phyloP scores from a whole-genome alignment of 2,797 vertebrate genomes.

The Poecile montanus region DNA sequence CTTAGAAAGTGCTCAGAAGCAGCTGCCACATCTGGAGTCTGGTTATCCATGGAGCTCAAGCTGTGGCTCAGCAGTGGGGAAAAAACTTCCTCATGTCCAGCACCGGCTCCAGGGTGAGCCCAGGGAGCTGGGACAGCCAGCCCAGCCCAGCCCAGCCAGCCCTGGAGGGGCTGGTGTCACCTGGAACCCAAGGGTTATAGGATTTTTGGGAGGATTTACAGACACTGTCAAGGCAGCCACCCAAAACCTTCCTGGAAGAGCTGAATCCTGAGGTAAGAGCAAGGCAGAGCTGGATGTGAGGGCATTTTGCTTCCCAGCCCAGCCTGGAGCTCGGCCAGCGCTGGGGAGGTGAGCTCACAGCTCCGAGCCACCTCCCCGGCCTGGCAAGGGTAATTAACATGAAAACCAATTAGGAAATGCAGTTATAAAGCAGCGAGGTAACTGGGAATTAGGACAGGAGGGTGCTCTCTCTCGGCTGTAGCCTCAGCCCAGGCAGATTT shows the following conservation, averaged over 20 bases:
- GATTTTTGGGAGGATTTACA: neutral
- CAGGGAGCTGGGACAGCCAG: neutral
- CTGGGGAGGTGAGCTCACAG: neutral
- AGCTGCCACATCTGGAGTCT: neutral
- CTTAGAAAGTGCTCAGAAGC: neutral
- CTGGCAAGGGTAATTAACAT: neutral
- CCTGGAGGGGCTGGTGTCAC: fast-evolving
- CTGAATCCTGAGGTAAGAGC: neutral
- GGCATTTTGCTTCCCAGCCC: neutral
- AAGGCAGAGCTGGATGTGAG: neutral
- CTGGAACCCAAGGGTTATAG: too few relatives aligned
- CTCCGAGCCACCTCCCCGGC: neutral
- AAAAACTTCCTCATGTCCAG: neutral
- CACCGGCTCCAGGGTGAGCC: fast-evolving
- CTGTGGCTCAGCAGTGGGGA: neutral
- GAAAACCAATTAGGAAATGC: neutral
- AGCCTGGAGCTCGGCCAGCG: neutral
- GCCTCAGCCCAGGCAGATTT: neutral
- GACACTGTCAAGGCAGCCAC: neutral
- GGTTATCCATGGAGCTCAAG: neutral
- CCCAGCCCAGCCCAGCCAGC: neutral
- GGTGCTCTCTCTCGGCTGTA: neutral
- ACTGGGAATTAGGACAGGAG: neutral
- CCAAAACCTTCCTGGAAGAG: neutral
- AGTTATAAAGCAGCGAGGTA: neutral